Evolutionary conservation across 2,888 invertebrate species (phyloP).

Genomic region (Trachelus stipa): DNA sequence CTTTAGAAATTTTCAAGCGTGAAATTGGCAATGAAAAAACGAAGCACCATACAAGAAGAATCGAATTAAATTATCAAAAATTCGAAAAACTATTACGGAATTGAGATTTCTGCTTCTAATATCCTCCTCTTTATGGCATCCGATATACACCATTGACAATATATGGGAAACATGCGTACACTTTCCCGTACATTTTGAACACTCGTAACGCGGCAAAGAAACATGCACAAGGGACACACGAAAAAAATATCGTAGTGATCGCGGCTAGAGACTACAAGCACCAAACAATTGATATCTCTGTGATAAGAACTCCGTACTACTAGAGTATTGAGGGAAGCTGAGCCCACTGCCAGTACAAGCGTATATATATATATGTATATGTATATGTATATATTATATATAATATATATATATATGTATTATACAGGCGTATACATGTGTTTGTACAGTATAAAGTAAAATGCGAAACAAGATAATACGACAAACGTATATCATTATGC

Average conservation of each 20-base stretch:
- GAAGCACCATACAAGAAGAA: not conserved
- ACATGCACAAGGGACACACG: not conserved
- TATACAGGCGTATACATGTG: not conserved
- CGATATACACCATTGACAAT: not conserved
- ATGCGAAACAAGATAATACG: not conserved
- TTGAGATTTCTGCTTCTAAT: not conserved
- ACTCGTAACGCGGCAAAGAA: not conserved
- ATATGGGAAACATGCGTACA: not conserved
- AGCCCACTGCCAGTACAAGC: constrained; percentile 61
- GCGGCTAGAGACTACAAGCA: constrained; percentile 35
- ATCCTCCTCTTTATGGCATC: not conserved
- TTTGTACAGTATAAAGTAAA: not conserved
- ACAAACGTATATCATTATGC: not conserved
- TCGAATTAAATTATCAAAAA: not conserved
- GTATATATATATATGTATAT: constrained; percentile 28
- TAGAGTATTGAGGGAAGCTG: constrained; percentile 56
- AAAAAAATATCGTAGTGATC: not conserved
- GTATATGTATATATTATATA: constrained; percentile 18
- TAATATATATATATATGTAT: constrained; percentile 24
- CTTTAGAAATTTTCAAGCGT: not conserved
- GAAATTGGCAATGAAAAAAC: not conserved
- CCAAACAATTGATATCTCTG: constrained; percentile 59
- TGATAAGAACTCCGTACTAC: constrained; percentile 59
- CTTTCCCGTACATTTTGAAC: not conserved
- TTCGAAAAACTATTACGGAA: not conserved